phyloP scores from a whole-genome alignment of 2,888 invertebrate species.

The Axea sp. region DNA sequence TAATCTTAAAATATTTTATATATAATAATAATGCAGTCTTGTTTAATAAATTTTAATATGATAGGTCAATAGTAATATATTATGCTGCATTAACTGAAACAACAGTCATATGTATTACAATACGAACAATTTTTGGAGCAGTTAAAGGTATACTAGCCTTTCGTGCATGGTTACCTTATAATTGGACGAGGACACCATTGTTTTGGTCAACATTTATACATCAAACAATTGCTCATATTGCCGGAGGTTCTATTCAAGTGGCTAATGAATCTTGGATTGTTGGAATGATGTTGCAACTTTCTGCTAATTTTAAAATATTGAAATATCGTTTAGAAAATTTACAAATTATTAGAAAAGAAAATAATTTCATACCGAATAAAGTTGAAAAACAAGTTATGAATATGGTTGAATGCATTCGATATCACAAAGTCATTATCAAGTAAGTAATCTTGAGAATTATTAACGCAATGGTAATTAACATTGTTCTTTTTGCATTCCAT shows the following conservation, averaged over 20 bases:
- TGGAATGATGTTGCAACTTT: constrained; percentile 64
- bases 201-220: constrained; percentile 62
- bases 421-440: constrained; percentile 55
- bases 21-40: constrained; percentile 3
- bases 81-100: constrained; percentile 45
- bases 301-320: constrained; percentile 59
- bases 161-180: constrained; percentile 64
- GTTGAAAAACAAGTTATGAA: too few species aligned
- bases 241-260: constrained; percentile 59
- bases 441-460: constrained; percentile 39
- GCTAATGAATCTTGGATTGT: constrained; percentile 64
- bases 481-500: too few species aligned
- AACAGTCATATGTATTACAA: constrained; percentile 32
- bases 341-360: too few species aligned
- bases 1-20: neutral
- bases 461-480: too few species aligned
- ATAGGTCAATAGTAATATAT: constrained; percentile 35
- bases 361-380: too few species aligned
- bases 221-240: constrained; percentile 61
- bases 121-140: constrained; percentile 46
- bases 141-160: constrained; percentile 58
- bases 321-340: constrained; percentile 56
- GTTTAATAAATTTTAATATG: neutral
- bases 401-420: constrained; percentile 37
- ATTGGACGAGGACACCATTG: constrained; percentile 30